A percentile compares a stretch with the other conserved stretches of the same genome.
phyloP scores from a whole-genome alignment of 2,888 invertebrate genomes.

The Drosophila setosimentum region DNA sequence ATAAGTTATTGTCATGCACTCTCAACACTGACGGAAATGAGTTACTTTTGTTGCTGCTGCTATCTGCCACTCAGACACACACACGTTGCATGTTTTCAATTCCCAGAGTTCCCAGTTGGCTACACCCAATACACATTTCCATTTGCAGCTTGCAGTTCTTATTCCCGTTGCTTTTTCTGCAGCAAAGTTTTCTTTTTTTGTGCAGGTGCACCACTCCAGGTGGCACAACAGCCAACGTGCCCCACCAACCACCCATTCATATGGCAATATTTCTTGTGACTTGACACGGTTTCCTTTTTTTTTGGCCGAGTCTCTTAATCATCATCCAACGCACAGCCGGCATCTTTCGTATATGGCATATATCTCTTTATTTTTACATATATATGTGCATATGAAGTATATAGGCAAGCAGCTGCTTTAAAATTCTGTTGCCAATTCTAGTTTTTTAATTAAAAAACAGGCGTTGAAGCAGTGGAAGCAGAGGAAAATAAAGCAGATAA shows the following conservation, averaged over 20 bases:
- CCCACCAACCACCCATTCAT: slow-evolving; percentile 33
- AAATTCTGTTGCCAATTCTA: slow-evolving; percentile 58
- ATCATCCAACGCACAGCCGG: slow-evolving; percentile 36
- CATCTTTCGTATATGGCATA: slow-evolving; percentile 25
- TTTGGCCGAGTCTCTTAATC: slow-evolving; percentile 2
- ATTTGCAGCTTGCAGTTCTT: neutral
- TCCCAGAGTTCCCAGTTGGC: slow-evolving; percentile 13
- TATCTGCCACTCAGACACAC: neutral
- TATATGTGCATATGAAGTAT: neutral
- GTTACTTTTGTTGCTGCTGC: slow-evolving; percentile 27
- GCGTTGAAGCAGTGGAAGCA: slow-evolving; percentile 1
- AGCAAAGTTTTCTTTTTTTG: slow-evolving; percentile 68
- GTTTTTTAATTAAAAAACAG: slow-evolving; percentile 58
- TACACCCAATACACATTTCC: slow-evolving; percentile 22
- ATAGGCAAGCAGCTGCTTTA: slow-evolving; percentile 32
- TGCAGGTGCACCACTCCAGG: slow-evolving; percentile 27
- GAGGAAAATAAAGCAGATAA: slow-evolving; percentile 2
- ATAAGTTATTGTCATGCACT: slow-evolving; percentile 53
- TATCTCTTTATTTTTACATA: neutral
- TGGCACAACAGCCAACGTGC: slow-evolving; percentile 24
- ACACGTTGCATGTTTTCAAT: slow-evolving; percentile 14
- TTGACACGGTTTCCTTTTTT: slow-evolving; percentile 75
- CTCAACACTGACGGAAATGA: slow-evolving; percentile 11
- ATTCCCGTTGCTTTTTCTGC: slow-evolving; percentile 46
- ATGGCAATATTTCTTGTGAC: slow-evolving; percentile 68